These are phyloP conservation scores for Emys orbicularis DNA, from an alignment of 2,797 vertebrate genomes.

Conservation along the genomic window DNA sequence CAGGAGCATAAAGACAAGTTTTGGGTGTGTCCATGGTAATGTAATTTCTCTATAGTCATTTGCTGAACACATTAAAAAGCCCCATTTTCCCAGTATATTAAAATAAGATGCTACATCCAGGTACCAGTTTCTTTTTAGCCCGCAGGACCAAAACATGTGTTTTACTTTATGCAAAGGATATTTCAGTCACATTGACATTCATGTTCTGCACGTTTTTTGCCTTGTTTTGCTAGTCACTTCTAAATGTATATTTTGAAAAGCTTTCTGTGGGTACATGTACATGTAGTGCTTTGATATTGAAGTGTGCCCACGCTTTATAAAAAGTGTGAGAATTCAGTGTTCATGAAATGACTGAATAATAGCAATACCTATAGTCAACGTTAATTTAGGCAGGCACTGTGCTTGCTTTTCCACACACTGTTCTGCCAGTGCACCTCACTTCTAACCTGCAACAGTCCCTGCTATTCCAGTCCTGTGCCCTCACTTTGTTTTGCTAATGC, in stretches of 20 bases:
- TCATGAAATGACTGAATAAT: neutral
- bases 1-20: constrained; percentile 14
- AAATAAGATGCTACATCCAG: constrained; percentile 15
- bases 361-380: neutral
- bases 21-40: constrained; percentile 16
- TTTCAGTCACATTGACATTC: neutral
- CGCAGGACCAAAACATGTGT: constrained; percentile 23
- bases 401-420: neutral
- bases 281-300: neutral
- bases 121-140: constrained; percentile 2
- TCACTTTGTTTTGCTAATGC: neutral
- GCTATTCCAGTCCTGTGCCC: neutral
- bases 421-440: neutral
- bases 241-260: constrained; percentile 30
- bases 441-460: constrained; percentile 4
- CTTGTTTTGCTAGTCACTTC: constrained; percentile 22
- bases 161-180: neutral
- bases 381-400: neutral
- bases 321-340: neutral
- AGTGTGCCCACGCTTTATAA: neutral
- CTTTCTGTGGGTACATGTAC: neutral
- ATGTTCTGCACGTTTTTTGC: neutral
- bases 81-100: neutral
- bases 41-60: constrained; percentile 23
- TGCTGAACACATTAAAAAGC: neutral